Percentiles rank a stretch among this genome's conserved stretches.
These are phyloP conservation scores for Saccostrea echinata DNA, from an alignment of 1,140 invertebrate species.

Conservation along the genomic window DNA sequence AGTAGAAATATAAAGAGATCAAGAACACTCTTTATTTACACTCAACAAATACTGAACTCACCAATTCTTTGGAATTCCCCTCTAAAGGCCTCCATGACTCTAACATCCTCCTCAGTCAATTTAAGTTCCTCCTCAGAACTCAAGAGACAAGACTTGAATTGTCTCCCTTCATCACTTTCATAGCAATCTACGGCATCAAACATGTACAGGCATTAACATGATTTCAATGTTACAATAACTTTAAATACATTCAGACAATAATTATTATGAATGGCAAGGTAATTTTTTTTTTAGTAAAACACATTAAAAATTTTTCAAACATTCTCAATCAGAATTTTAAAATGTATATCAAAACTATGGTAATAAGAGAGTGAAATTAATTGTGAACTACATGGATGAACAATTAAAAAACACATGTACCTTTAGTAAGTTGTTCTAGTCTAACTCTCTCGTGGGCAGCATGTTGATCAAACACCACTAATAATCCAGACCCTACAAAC, in stretches of 20 bases:
- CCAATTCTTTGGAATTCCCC: conserved; percentile 78
- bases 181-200: not conserved
- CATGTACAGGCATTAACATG: not conserved
- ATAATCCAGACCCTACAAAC: conserved; percentile 71
- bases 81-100: conserved; percentile 77
- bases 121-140: conserved; percentile 72
- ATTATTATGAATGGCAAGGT: no score
- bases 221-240: no score
- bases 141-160: conserved; percentile 62
- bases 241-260: no score
- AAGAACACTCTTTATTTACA: not conserved
- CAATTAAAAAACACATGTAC: conserved; percentile 48
- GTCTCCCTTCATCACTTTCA: conserved; percentile 15
- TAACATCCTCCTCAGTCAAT: conserved; percentile 77
- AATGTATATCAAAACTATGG: no score
- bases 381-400: not conserved
- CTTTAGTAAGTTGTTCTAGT: conserved; percentile 82
- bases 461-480: conserved; percentile 88
- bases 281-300: no score
- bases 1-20: no score
- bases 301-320: no score
- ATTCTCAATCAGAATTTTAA: no score
- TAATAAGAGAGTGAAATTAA: no score
- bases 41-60: conserved; percentile 44
- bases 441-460: conserved; percentile 87